Conservation (phyloP, 2,113 vertebrate genomes). For the Progne subis region DNA sequence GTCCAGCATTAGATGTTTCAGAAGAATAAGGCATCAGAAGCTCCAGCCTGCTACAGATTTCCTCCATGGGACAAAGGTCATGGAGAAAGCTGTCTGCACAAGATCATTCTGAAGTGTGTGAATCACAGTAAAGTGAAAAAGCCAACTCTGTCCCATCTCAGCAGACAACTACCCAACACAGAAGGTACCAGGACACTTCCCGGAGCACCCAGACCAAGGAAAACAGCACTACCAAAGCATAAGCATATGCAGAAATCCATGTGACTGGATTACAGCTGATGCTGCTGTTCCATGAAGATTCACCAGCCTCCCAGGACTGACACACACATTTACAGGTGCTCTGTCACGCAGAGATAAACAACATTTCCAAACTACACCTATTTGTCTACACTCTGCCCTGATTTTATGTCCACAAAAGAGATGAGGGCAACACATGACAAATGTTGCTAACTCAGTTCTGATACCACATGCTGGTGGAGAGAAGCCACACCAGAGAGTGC, state of each 20-base stretch:
- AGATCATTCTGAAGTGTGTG: neutral
- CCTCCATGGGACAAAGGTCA: neutral
- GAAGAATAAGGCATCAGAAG: neutral
- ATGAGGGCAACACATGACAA: neutral
- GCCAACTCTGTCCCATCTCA: neutral
- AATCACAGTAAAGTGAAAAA: neutral
- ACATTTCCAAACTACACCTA: neutral
- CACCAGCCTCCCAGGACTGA: neutral
- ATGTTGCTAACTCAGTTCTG: neutral
- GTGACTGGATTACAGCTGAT: neutral
- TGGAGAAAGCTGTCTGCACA: neutral
- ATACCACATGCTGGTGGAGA: neutral
- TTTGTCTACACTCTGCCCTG: neutral
- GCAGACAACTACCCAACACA: neutral
- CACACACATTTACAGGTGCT: neutral
- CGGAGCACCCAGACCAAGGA: neutral
- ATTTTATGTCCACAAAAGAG: neutral
- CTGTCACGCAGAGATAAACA: neutral
- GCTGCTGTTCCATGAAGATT: neutral
- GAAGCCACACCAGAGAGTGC: neutral
- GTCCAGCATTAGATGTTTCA: neutral
- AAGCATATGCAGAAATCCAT: neutral
- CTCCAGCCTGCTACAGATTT: neutral
- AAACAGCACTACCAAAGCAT: neutral
- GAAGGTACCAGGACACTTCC: neutral